Evolutionary conservation across 2,888 invertebrate species (phyloP), one percentile per base, ranked within the genome.

Genomic region (Netelia virgata): DNA sequence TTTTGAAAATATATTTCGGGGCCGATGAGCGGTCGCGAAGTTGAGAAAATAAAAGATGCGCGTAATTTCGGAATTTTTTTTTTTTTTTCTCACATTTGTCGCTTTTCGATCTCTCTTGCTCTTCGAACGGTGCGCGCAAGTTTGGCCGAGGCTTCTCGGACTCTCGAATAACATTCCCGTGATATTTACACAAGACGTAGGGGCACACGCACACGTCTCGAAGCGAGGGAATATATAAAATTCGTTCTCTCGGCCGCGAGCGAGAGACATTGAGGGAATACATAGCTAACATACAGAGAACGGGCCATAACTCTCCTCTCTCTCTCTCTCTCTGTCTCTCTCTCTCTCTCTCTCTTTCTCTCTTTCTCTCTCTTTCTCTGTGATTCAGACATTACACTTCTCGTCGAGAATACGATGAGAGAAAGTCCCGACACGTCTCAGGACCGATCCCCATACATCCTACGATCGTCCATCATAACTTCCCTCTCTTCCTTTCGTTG

Each of bases 361-460:
- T n/a, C n/a, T n/a, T n/a, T n/a, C n/a, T n/a, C n/a, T n/a, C n/a
- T n/a, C n/a, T n/a, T n/a, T n/a, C n/a, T 70, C 16, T 70, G 84
- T 84, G 80, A 84, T 88, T 89, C 88, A 85, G 86, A 84, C 88
- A 86, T 86, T 78, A 85, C 86, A 84, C 84, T 63, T 85, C 83
- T 85, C 85, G 47, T 83, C 86, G 82, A 88, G 83, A 81, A 16
- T 18, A 18, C 81, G 83, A 85, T 86, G 84, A 82, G 84, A 84
- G 83, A 84, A 84, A 86, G 86, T 86, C 82, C 82, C 81, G 86
- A 85, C 85, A 85, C 83, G 78, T 83, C 84, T 72, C 74, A 77
- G 6, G 80, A 85, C 68, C 77, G 84, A 84, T 83, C 75, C 75
- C 76, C 68, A 61, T 73, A 68, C 75, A 68, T 83, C 82, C 72